These are phyloP conservation scores for Hyperopisus bebe DNA, from an alignment of 2,113 vertebrate genomes.

Conservation along the genomic window DNA sequence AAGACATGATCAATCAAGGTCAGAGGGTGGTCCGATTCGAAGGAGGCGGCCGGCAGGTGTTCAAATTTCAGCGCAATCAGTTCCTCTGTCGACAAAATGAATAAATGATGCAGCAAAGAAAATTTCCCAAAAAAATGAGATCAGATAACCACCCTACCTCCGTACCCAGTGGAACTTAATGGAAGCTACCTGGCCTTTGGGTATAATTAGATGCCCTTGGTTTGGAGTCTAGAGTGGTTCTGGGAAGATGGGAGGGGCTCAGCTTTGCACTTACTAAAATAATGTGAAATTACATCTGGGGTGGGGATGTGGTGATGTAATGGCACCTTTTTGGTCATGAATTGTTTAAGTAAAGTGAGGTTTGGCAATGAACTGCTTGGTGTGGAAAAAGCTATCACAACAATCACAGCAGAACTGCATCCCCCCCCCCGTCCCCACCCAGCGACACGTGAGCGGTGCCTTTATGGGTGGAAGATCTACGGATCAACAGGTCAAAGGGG, in stretches of 20 bases:
- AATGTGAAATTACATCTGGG: background rate
- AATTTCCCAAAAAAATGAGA: background rate
- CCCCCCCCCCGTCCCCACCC: slow-evolving; percentile 14
- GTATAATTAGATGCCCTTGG: background rate
- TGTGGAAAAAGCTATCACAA: background rate
- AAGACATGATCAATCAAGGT: background rate
- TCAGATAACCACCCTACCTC: background rate
- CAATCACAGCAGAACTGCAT: background rate
- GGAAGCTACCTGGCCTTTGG: background rate
- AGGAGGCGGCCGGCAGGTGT: background rate
- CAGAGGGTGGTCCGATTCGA: background rate
- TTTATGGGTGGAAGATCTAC: slow-evolving; percentile 3
- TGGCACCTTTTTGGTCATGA: background rate
- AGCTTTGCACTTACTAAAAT: background rate
- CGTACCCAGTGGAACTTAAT: background rate
- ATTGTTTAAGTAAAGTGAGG: background rate
- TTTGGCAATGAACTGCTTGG: background rate
- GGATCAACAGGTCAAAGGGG: slow-evolving; percentile 44
- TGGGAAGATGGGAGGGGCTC: background rate
- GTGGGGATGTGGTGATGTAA: background rate
- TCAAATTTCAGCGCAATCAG: background rate
- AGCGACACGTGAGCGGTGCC: slow-evolving; percentile 38
- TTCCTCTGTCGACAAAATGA: slow-evolving; percentile 1
- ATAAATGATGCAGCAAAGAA: background rate
- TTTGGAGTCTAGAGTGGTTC: background rate